phyloP scores from a whole-genome alignment of 2,113 vertebrate genomes.

The Globicephala melas region DNA sequence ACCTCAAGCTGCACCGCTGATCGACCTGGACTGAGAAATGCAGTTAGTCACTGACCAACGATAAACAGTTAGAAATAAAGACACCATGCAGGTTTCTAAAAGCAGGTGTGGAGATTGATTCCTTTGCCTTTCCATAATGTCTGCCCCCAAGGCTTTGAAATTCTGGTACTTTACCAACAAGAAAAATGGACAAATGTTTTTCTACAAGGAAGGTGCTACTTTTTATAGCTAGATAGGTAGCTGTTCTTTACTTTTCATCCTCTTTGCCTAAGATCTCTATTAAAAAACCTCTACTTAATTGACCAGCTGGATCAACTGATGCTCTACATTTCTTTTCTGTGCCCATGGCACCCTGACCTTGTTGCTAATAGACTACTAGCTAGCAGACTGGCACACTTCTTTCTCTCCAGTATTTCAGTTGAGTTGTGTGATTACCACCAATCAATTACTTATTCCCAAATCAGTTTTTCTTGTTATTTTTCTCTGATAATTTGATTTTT shows the following conservation, averaged over 20 bases:
- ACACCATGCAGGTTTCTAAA: background rate
- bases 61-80: background rate
- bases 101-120: background rate
- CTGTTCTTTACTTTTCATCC: background rate
- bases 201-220: background rate
- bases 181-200: background rate
- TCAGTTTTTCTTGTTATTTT: background rate
- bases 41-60: background rate
- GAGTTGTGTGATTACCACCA: background rate
- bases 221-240: background rate
- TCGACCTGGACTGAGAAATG: background rate
- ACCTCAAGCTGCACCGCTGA: background rate
- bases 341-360: background rate
- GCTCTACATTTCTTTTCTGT: background rate
- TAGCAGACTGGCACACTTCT: background rate
- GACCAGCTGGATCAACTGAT: background rate
- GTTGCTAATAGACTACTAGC: too few relatives aligned
- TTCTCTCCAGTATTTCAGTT: background rate
- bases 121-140: background rate
- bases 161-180: background rate
- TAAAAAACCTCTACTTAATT: background rate
- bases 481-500: slow-evolving; percentile 14
- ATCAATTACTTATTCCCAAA: background rate
- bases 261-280: background rate
- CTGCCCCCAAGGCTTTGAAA: background rate